Conservation (phyloP, 1,140 invertebrate species). For the Anoplophora glabripennis region DNA sequence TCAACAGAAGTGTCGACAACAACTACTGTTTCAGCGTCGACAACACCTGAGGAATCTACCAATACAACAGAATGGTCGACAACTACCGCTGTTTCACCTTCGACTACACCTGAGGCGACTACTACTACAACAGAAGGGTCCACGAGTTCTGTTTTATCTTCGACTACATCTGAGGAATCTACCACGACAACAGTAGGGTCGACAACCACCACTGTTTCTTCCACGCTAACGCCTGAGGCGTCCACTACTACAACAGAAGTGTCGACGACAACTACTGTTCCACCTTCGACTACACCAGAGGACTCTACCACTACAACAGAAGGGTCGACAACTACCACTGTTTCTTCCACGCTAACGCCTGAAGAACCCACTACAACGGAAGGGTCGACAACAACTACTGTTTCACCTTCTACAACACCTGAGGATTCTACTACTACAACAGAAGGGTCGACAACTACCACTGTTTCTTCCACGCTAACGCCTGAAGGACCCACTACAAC, state of each 20-base stretch:
- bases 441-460: neutral
- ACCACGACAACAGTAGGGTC: neutral
- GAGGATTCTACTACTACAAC: neutral
- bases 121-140: no score
- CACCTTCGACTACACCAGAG: no score
- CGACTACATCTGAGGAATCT: neutral
- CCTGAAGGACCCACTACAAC: conserved; percentile 4
- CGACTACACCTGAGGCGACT: no score
- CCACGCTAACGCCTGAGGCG: neutral
- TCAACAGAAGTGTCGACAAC: conserved; percentile 2
- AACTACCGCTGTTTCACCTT: no score
- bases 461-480: neutral
- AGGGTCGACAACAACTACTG: neutral
- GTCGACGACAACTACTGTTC: no score
- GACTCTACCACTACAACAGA: no score
- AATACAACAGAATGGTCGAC: no score
- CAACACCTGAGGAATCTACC: no score
- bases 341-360: no score
- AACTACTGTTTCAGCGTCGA: no score
- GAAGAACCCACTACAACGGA: neutral
- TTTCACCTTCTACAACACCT: neutral
- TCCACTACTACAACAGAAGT: neutral
- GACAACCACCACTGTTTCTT: neutral
- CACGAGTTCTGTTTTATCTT: no score
- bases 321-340: no score